Conservation (phyloP, 2,113 vertebrate genomes). For the Hemicordylus capensis region DNA sequence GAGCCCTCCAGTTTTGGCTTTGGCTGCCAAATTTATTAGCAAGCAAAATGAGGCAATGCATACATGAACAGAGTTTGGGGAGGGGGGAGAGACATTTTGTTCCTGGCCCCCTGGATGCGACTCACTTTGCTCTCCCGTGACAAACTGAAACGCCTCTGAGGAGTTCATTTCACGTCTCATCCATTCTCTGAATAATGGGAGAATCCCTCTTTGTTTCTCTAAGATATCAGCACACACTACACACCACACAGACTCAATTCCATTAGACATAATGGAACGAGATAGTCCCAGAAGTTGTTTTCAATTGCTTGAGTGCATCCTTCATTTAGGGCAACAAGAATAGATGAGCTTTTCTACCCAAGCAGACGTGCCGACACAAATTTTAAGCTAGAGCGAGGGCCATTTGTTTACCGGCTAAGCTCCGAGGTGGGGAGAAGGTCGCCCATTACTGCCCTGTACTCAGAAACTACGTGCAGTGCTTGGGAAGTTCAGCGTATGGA, state of each 20-base stretch:
- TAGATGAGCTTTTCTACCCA: conserved; percentile 65
- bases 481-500: not conserved
- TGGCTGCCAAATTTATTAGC: conserved; percentile 34
- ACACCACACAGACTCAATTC: conserved; percentile 57
- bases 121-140: conserved; percentile 71
- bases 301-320: conserved; percentile 79
- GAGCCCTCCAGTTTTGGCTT: conserved; percentile 29
- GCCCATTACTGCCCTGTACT: not conserved
- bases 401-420: conserved; percentile 30
- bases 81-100: conserved; percentile 37
- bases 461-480: not conserved
- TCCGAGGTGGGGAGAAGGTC: not conserved
- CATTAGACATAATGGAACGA: conserved; percentile 78
- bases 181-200: conserved; percentile 76
- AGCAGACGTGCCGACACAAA: conserved; percentile 32
- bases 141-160: conserved; percentile 71
- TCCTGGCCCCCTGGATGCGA: conserved; percentile 60
- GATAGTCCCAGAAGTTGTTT: conserved; percentile 79
- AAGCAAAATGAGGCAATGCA: not conserved
- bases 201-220: conserved; percentile 73
- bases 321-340: conserved; percentile 80
- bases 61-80: conserved; percentile 37
- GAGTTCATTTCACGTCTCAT: conserved; percentile 77
- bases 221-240: conserved; percentile 62
- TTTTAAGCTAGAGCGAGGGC: conserved; percentile 28